These are phyloP conservation scores for Crax fasciolata DNA, from an alignment of 2,797 vertebrate genomes.

Conservation along the genomic window DNA sequence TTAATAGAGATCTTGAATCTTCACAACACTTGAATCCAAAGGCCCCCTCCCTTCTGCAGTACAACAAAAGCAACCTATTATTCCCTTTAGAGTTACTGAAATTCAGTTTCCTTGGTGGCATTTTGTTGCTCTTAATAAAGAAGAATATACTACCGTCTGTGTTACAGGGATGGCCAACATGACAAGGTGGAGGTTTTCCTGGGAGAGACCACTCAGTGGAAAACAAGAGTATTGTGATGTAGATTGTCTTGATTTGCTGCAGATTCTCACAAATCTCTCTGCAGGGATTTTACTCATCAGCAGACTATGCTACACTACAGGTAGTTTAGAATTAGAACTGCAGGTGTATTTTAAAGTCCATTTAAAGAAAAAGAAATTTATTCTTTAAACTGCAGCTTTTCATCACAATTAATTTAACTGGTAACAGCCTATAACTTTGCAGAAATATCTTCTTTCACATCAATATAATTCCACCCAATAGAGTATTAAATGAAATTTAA, in stretches of 20 bases:
- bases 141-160: neutral
- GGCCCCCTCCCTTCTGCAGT: neutral
- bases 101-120: neutral
- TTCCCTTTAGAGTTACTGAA: neutral
- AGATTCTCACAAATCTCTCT: slow-evolving; percentile 41
- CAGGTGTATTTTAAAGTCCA: slow-evolving; percentile 46
- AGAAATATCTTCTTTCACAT: slow-evolving; percentile 62
- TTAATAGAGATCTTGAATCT: neutral
- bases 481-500: slow-evolving; percentile 73
- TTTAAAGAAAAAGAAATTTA: slow-evolving; percentile 38
- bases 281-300: slow-evolving; percentile 44
- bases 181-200: slow-evolving; percentile 13
- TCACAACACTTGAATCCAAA: neutral
- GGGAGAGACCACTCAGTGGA: slow-evolving; percentile 6
- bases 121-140: slow-evolving; percentile 21
- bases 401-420: slow-evolving; percentile 60
- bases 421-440: slow-evolving; percentile 52
- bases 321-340: slow-evolving; percentile 46
- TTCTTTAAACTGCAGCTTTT: slow-evolving; percentile 29
- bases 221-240: slow-evolving; percentile 35
- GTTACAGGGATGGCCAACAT: neutral
- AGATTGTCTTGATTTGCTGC: slow-evolving; percentile 44
- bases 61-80: neutral
- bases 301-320: neutral
- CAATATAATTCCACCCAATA: slow-evolving; percentile 54